Base-by-base conservation (phyloP, 2,113 vertebrate genomes). In the Motacilla alba region DNA sequence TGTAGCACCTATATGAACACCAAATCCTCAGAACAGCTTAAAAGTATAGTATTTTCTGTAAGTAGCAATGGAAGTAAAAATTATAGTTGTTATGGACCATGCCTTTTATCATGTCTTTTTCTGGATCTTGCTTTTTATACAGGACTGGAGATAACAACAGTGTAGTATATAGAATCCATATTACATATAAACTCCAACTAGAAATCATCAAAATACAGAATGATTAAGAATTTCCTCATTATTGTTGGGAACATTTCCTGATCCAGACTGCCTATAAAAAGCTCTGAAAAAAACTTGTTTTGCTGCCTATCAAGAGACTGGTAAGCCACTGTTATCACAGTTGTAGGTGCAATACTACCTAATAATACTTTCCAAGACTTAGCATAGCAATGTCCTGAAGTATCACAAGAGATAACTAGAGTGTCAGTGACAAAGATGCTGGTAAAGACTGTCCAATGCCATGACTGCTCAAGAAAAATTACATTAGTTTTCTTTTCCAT, bases 401-500 rank as follows among this genome's bases (percentile, higher is more conserved):
- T 72, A 76, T 68, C 58, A 68, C 12, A 55, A 21, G 35, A 87
- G 47, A 87, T 75, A 93, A 74, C 30, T 16, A 33, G 23, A 68
- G 49, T 49, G 53, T 59, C 47, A 68, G 19, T 63, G 62, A 76
- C 59, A 91, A 91, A 91, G 49, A 72, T 39, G 18, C 5, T 90
- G n/a, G 46, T 82, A 49, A 95, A 64, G 30, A 52, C 62, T 58
- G 15, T 83, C 69, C 43, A 49, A 60, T 91, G 67, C 28, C 49
- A 76, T 2, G 4, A 56, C 27, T 52, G 20, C 44, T 78, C 31
- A 82, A 82, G 43, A 87, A 79, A 91, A 89, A 76, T 44, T 16
- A 12, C 2, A 41, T 49, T 74, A 73, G 62, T 62, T 83, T 91
- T 84, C 21, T 95, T 91, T 96, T 96, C 90, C 90, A 83, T 95